Conservation (phyloP, 30 jellyfish, hydroid and myxozoan species). For the Rhopilema esculentum region DNA sequence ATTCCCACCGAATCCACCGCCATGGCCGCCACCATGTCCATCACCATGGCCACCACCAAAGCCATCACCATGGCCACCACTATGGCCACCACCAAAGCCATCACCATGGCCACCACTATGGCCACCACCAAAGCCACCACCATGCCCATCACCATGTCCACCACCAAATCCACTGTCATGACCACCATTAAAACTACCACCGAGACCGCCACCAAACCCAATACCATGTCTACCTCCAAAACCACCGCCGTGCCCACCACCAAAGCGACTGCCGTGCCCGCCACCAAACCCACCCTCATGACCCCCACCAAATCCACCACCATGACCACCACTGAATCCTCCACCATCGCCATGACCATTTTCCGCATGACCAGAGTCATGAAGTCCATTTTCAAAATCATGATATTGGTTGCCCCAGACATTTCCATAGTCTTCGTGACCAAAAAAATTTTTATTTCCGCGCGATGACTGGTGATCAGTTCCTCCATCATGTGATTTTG, state of each 20-base stretch:
- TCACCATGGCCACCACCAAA: conserved; percentile 23
- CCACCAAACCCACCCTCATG: conserved; percentile 33
- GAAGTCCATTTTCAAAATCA: conserved; percentile 54
- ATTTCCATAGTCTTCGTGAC: conserved; percentile 57
- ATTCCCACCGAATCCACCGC: conserved; percentile 25
- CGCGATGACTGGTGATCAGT: background rate
- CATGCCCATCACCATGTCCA: conserved; percentile 57
- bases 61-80: conserved; percentile 27
- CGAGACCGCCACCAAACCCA: conserved; percentile 25
- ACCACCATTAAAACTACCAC: conserved; percentile 15
- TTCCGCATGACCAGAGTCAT: conserved; percentile 25
- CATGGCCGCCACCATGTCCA: conserved; percentile 31
- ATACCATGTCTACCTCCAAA: conserved; percentile 41
- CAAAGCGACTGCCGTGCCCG: conserved; percentile 13
- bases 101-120: conserved; percentile 23
- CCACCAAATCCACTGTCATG: conserved; percentile 12
- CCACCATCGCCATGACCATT: conserved; percentile 23
- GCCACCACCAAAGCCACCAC: conserved; percentile 2
- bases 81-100: conserved; percentile 14
- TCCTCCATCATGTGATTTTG: conserved; percentile 12
- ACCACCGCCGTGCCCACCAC: conserved; percentile 50
- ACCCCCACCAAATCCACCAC: conserved; percentile 31
- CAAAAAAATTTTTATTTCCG: conserved; percentile 27
- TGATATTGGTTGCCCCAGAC: conserved; percentile 71
- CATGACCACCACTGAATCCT: background rate